These are phyloP conservation scores for Gymnothorax javanicus DNA, from an alignment of 2,797 vertebrate species.

Conservation along the genomic window DNA sequence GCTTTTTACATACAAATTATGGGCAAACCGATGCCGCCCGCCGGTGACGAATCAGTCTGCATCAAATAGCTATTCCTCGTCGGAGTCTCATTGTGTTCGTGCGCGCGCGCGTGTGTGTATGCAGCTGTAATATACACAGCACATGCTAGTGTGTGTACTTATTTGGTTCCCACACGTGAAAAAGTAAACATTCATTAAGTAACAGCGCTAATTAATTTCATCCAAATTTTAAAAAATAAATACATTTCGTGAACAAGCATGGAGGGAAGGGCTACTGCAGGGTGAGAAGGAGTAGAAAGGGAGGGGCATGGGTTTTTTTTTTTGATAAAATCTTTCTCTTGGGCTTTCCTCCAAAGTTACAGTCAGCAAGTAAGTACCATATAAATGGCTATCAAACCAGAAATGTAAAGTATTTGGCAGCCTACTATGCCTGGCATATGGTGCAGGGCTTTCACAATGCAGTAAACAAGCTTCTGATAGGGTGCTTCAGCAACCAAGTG, in stretches of 20 bases:
- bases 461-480: neutral
- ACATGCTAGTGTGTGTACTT: neutral
- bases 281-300: no score
- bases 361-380: neutral
- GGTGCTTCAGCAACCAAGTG: neutral
- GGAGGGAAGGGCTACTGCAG: no score
- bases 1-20: neutral
- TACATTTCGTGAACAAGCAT: neutral
- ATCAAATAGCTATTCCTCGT: neutral
- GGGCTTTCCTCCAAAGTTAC: no score
- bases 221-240: neutral
- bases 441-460: neutral
- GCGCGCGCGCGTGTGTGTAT: neutral
- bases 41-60: neutral
- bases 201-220: neutral
- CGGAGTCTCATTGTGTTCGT: neutral
- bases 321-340: no score
- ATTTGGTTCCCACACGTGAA: slow-evolving; percentile 7
- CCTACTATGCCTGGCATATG: neutral
- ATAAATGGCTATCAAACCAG: neutral
- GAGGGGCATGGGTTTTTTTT: no score
- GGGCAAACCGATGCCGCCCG: neutral
- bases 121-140: neutral
- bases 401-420: neutral
- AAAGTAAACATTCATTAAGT: neutral